Base-by-base conservation (phyloP, 2,797 vertebrate genomes). In the Cacajao melanocephalus region DNA sequence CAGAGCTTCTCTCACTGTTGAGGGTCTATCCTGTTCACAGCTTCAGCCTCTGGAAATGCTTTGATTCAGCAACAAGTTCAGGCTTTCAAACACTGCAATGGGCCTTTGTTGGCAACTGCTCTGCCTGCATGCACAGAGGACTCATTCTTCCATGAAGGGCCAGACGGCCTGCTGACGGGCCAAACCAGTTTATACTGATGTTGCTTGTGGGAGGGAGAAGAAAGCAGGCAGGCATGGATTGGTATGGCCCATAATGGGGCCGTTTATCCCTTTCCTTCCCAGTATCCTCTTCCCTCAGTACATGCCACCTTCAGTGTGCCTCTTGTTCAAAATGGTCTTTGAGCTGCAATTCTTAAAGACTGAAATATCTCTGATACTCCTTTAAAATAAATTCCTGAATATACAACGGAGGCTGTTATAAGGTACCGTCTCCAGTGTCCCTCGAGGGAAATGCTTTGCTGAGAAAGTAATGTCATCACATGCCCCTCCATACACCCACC, bases 371-470 rank as follows among this genome's bases (percentile, higher is more conserved):
- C 72, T n/a, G 96, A 95, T 85, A 92, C 86, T 80, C 96, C 95
- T 92, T 76, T 67, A 79, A 94, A 92, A 96, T 84, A 95, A 92
- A 97, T 97, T 93, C 94, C 96, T 97, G 96, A 93, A 87, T 88
- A 55, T 86, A 94, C 94, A 92, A 93, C 90, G 97, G 88, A 97
- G 88, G 73, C 82, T 94, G 90, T 87, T 93, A 72, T 70, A 96
- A 96, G 76, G 95, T 92, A 92, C 95, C 10, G 19, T 96, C 92
- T 72, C 94, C 76, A 81, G 55, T 81, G 93, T 97, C 95, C 97
- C 97, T 96, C 93, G 96, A 78, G 97, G 97, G 81, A 97, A 98
- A 97, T 96, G 91, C 97, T 97, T 97, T 98, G 96, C 85, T 70
- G 85, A 97, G 88, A 96, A 90, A 97, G 95, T 90, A 93, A 97